Percentiles rank a stretch among this genome's conserved stretches.
Evolutionary conservation across 1,140 invertebrate species (phyloP).

Genomic region (Drosophila chauvacae): DNA sequence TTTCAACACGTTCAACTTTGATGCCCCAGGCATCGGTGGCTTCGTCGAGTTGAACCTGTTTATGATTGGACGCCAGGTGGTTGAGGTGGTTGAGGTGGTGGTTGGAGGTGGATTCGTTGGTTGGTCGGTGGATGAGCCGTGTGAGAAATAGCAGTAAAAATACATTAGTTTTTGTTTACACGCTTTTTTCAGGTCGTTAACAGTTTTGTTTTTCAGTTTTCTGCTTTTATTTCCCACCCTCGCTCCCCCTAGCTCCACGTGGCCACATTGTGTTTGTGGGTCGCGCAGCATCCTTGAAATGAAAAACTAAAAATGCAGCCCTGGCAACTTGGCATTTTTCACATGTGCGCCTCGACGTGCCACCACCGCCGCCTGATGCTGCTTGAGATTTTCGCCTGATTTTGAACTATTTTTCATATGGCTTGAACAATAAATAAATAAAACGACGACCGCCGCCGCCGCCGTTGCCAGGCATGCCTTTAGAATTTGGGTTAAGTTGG

Average conservation of each 20-base stretch:
- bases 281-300: constrained; percentile 77
- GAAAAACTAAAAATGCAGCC: constrained; percentile 63
- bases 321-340: constrained; percentile 64
- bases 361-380: constrained; percentile 46
- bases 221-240: constrained; percentile 41
- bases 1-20: constrained; percentile 97
- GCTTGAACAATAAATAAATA: constrained; percentile 74
- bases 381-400: constrained; percentile 60
- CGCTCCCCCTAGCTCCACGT: constrained; percentile 24
- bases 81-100: constrained; percentile 38
- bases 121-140: constrained; percentile 48
- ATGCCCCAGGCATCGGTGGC: constrained; percentile 98
- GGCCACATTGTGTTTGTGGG: constrained; percentile 61
- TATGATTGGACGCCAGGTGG: constrained; percentile 67
- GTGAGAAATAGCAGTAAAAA: constrained; percentile 77
- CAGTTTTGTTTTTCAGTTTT: constrained; percentile 66
- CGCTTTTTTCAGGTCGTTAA: constrained; percentile 75
- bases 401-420: constrained; percentile 80
- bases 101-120: constrained; percentile 22
- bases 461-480: constrained; percentile 26
- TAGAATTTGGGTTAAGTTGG: constrained; percentile 68
- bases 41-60: constrained; percentile 93
- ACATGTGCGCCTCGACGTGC: constrained; percentile 69
- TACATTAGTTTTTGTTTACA: constrained; percentile 83
- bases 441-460: constrained; percentile 17